A percentile compares a stretch with the other conserved stretches of the same genome.
Conservation (phyloP, 2,888 invertebrate genomes). For the Bimastos eiseni region DNA sequence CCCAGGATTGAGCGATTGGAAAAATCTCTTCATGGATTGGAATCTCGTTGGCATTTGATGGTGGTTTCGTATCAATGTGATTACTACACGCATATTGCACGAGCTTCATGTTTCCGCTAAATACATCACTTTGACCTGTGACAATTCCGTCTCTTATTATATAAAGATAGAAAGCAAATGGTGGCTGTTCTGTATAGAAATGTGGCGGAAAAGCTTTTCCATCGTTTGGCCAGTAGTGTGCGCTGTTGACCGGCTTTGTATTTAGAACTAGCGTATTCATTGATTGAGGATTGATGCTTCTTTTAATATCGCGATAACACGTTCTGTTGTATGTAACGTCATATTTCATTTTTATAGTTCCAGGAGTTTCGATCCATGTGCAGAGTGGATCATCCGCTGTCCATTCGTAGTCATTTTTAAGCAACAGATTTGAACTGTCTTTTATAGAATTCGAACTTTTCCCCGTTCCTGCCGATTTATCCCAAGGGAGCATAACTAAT, state of each 20-base stretch:
- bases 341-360: background rate
- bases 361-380: constrained; percentile 21
- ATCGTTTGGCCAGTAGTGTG: background rate
- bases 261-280: background rate
- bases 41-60: background rate
- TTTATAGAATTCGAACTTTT: background rate
- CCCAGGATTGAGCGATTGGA: constrained; percentile 35
- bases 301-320: background rate
- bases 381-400: constrained; percentile 21
- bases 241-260: background rate
- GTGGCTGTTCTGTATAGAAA: constrained; percentile 22
- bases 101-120: background rate
- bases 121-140: background rate
- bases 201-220: background rate
- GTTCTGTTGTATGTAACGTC: constrained; percentile 16
- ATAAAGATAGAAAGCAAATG: background rate
- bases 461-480: background rate
- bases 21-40: constrained; percentile 32
- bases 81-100: background rate
- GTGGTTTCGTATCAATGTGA: background rate
- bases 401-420: constrained; percentile 17
- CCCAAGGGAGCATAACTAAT: constrained; percentile 15
- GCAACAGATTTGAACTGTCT: constrained; percentile 1
- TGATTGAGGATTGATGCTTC: background rate
- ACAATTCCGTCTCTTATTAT: constrained; percentile 1